phyloP scores from a whole-genome alignment of 2,888 invertebrate species.

The Xestobium rufovillosum region DNA sequence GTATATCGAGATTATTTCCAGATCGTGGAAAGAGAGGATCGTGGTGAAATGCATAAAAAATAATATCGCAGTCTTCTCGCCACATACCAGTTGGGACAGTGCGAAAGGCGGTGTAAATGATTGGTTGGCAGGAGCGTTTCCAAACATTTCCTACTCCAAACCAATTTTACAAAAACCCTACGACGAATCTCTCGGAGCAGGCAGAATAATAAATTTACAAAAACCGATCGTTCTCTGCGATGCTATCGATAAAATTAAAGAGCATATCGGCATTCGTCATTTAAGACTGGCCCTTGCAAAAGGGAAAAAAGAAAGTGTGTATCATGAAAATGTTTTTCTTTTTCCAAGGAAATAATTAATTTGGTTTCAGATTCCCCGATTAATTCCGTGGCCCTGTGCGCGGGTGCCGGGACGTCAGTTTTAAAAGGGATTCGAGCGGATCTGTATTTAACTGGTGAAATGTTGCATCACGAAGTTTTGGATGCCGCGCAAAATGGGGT shows the following conservation, averaged over 20 bases:
- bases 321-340: too few relatives aligned
- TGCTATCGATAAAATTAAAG: slow-evolving; percentile 61
- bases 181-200: slow-evolving; percentile 44
- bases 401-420: slow-evolving; percentile 80
- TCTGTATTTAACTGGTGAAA: slow-evolving; percentile 84
- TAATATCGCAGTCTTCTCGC: slow-evolving; percentile 83
- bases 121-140: slow-evolving; percentile 75
- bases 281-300: slow-evolving; percentile 65
- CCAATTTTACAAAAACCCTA: slow-evolving; percentile 35
- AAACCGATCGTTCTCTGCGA: slow-evolving; percentile 49
- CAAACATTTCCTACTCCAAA: slow-evolving; percentile 36
- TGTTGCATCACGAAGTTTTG: slow-evolving; percentile 90
- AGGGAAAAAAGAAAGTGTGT: slow-evolving; percentile 38
- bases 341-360: slow-evolving; percentile 1
- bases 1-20: neutral
- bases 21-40: slow-evolving; percentile 74
- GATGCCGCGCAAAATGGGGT: slow-evolving; percentile 74
- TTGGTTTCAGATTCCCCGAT: slow-evolving; percentile 10
- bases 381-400: slow-evolving; percentile 68
- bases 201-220: slow-evolving; percentile 49
- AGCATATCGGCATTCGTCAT: slow-evolving; percentile 58
- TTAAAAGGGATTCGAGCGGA: slow-evolving; percentile 65
- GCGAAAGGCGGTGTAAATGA: slow-evolving; percentile 82
- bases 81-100: slow-evolving; percentile 87
- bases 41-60: slow-evolving; percentile 73